Evolutionary conservation across 2,113 vertebrate genomes (phyloP), one percentile per base, ranked within the genome.

Genomic region (Lethenteron camtschaticum): DNA sequence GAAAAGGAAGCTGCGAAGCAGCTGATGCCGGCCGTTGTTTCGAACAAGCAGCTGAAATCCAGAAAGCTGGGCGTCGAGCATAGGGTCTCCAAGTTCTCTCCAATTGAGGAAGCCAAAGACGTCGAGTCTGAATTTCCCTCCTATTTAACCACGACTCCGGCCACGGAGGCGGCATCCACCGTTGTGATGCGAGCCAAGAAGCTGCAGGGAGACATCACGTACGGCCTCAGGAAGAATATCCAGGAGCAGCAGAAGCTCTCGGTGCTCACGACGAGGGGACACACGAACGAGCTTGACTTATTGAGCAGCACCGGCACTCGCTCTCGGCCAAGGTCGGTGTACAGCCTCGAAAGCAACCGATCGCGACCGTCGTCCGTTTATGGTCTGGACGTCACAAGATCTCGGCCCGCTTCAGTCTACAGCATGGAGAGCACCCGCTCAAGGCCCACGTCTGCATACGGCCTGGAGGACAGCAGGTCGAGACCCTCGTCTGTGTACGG

Each of bases 1-100:
- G 95, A 99, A 81, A 99, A 99, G 71, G 91, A 99, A 73, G 95
- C 92, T 72, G 95, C 95, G 74, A 99, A 99, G 74, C 92, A 97
- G 76, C 82, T 99, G 1, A 88, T 90, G 71, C 85, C 89, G n/a
- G 88, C 91, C 59, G 85, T 96, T 57, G 84, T 96, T 68, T 96
- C 95, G 75, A 90, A 97, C 76, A 95, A 96, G 78, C 92, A 96
- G 72, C 84, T 89, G 73, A 97, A 99, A 74, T 89, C 89, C 75
- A 96, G 95, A 80, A 97, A 95, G 74, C 79, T 87, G 70, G 72
- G 88, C 69, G 84, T 95, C 75, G 92, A 99, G 71, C 88, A 88
- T 2, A 96, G 96, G 76, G 80, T 95, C 60, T 86, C 88, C 5
- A 99, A 97, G 77, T 96, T 88, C 80, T 95, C 91, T 60, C 89